Conservation (phyloP, 2,113 vertebrate species). For the Ctenomys sociabilis region DNA sequence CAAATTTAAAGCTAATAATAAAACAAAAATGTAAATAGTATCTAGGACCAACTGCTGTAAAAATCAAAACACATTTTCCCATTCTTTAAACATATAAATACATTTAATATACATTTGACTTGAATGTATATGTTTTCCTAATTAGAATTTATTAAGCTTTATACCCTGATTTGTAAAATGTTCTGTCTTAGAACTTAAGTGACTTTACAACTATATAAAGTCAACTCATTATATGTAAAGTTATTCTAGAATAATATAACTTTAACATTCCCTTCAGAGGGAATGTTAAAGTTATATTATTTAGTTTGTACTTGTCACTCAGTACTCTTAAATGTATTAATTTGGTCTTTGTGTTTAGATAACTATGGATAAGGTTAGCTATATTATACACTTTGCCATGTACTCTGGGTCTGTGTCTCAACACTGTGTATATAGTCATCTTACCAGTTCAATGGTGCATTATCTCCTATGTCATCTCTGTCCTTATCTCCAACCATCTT, state of each 20-base stretch:
- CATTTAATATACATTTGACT: neutral
- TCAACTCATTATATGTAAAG: neutral
- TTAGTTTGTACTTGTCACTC: too few relatives aligned
- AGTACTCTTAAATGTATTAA: too few relatives aligned
- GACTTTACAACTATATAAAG: neutral
- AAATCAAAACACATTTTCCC: neutral
- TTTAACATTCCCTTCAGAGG: neutral
- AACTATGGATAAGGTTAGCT: neutral
- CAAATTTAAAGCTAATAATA: neutral
- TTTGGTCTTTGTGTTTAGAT: too few relatives aligned
- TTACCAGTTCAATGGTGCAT: neutral
- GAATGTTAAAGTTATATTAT: too few relatives aligned
- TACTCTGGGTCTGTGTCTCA: neutral
- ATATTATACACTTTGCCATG: neutral
- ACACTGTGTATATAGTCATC: neutral
- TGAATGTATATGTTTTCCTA: neutral
- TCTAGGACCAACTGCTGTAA: neutral
- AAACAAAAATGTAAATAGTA: neutral
- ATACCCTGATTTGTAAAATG: neutral
- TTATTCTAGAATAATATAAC: neutral
- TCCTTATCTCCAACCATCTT: neutral
- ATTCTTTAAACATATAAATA: neutral
- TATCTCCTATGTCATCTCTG: neutral
- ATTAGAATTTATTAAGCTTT: conserved; percentile 3
- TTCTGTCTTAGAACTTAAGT: neutral